Conservation (phyloP, 2,113 vertebrate genomes). For the Orthonyx spaldingii region DNA sequence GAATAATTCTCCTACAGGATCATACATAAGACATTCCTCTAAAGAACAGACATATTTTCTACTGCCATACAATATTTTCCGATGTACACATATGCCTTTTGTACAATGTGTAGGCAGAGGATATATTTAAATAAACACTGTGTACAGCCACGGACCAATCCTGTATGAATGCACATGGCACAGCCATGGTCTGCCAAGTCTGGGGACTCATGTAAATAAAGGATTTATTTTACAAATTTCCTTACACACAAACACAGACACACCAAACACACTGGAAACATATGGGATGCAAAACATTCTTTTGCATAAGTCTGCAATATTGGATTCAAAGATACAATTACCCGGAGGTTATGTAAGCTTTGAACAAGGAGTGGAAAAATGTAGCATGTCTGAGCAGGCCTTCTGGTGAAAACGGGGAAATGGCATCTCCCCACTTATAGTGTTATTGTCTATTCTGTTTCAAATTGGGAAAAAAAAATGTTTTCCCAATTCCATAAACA, state of each 20-base stretch:
- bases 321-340: constrained; percentile 45
- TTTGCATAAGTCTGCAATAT: constrained; percentile 15
- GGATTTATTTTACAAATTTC: constrained; percentile 54
- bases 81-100: background rate
- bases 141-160: background rate
- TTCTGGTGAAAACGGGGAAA: constrained; percentile 53
- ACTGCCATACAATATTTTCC: background rate
- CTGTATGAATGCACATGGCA: background rate
- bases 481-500: constrained; percentile 71
- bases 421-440: constrained; percentile 40
- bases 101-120: background rate
- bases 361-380: background rate
- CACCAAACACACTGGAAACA: constrained; percentile 23
- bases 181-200: background rate
- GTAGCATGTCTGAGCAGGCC: constrained; percentile 2
- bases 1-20: background rate
- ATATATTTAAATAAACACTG: background rate
- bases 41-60: background rate
- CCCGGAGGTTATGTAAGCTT: constrained; percentile 38
- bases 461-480: constrained; percentile 64
- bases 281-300: constrained; percentile 35
- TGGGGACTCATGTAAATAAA: constrained; percentile 25
- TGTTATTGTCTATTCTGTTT: constrained; percentile 63
- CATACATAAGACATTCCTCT: background rate
- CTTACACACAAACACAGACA: constrained; percentile 17